phyloP scores from a whole-genome alignment of 2,888 invertebrate genomes.

The Drosophila seclusa region DNA sequence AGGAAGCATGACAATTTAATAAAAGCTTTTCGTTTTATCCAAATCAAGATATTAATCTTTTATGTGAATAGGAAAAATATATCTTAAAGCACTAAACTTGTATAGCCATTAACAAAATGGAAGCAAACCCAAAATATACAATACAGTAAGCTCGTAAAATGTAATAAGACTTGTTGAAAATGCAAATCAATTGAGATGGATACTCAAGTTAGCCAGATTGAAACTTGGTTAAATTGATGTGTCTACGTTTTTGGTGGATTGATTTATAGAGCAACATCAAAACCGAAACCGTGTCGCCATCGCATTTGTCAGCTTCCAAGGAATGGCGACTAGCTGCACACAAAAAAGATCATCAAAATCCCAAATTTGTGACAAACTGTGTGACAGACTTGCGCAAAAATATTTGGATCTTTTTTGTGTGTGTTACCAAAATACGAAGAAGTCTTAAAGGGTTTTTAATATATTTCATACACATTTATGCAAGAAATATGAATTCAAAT shows the following conservation, averaged over 20 bases:
- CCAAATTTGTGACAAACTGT: constrained; percentile 47
- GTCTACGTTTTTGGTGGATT: constrained; percentile 39
- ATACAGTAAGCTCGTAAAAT: not conserved
- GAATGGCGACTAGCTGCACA: constrained; percentile 19
- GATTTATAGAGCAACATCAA: constrained; percentile 48
- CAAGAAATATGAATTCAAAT: constrained; percentile 3
- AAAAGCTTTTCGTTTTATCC: not conserved
- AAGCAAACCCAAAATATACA: not conserved
- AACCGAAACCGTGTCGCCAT: constrained; percentile 19
- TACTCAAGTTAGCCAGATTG: constrained; percentile 11
- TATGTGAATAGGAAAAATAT: not conserved
- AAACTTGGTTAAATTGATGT: constrained; percentile 44
- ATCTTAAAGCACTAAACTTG: constrained; percentile 7
- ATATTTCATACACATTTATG: constrained; percentile 12
- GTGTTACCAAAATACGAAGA: not conserved
- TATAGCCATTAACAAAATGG: constrained; percentile 3
- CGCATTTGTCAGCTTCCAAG: constrained; percentile 34
- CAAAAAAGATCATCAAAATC: constrained; percentile 23
- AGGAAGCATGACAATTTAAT: not conserved
- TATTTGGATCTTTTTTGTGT: constrained; percentile 32
- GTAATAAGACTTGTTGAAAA: constrained; percentile 16
- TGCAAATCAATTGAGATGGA: constrained; percentile 42
- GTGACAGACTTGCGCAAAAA: constrained; percentile 35
- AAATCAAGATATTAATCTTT: constrained; percentile 8
- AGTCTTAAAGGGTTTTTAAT: constrained; percentile 4